phyloP scores from a whole-genome alignment of 2,113 vertebrate genomes.

The Thinocorus orbignyianus region DNA sequence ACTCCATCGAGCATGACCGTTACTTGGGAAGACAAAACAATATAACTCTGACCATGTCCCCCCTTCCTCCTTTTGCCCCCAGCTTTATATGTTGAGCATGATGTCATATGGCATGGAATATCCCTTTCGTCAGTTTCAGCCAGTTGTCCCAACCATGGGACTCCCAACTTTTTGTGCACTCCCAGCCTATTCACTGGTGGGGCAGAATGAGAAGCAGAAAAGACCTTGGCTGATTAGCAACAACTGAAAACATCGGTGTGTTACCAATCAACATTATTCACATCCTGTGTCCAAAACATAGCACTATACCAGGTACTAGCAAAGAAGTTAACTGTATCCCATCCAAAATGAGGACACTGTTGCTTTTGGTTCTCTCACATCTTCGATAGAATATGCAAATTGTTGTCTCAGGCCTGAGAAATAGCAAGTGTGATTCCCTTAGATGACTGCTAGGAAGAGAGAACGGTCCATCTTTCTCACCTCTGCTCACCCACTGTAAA shows the following conservation, averaged over 20 bases:
- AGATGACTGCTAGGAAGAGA: not conserved
- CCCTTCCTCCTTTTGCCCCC: not conserved
- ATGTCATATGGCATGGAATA: not conserved
- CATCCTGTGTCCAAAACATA: not conserved
- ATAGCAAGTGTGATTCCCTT: not conserved
- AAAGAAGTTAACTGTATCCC: not conserved
- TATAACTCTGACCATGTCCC: not conserved
- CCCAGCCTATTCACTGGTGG: not conserved
- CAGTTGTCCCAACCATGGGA: not conserved
- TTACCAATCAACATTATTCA: not conserved
- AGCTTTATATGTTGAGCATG: not conserved
- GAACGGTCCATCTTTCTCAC: not conserved
- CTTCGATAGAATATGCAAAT: not conserved
- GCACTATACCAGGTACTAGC: not conserved
- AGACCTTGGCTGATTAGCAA: not conserved
- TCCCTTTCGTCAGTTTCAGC: not conserved
- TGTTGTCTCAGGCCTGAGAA: not conserved
- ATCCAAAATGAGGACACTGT: not conserved
- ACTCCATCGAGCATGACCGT: not conserved
- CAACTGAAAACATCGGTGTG: not conserved
- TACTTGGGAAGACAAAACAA: not conserved
- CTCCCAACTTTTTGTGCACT: not conserved
- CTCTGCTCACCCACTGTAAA: not conserved
- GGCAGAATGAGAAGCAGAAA: not conserved
- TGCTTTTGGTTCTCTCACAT: not conserved